Percentiles rank a stretch among this genome's conserved stretches.
These are phyloP conservation scores for Apamea anceps DNA, from an alignment of 2,888 invertebrate species.

Conservation along the genomic window DNA sequence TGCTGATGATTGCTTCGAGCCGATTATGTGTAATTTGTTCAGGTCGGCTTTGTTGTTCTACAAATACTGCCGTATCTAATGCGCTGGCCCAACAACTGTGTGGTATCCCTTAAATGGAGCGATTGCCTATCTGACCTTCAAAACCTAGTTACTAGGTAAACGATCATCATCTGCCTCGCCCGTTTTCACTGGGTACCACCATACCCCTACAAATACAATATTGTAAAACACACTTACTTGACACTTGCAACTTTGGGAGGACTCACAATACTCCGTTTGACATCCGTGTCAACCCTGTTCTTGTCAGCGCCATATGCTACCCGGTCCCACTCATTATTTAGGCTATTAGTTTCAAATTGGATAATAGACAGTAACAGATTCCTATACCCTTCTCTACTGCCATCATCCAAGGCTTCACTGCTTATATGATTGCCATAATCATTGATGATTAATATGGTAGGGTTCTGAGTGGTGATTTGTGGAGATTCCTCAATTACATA, in stretches of 20 bases:
- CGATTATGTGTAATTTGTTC: too few species aligned
- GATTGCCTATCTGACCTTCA: background rate
- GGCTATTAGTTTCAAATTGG: slow-evolving; percentile 71
- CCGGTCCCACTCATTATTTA: slow-evolving; percentile 66
- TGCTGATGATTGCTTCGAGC: too few species aligned
- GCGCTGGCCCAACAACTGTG: background rate
- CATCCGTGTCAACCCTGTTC: slow-evolving; percentile 1
- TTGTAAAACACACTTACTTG: slow-evolving; percentile 29
- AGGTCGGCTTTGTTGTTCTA: too few species aligned
- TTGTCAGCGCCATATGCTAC: slow-evolving; percentile 37
- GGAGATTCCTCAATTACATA: slow-evolving; percentile 2
- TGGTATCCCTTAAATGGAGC: background rate
- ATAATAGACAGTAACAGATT: slow-evolving; percentile 73
- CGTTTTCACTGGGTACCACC: background rate
- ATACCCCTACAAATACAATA: background rate
- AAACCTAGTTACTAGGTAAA: background rate
- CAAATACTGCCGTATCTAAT: background rate
- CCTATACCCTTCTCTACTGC: slow-evolving; percentile 47
- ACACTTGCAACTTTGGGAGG: background rate
- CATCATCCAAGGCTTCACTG: slow-evolving; percentile 19
- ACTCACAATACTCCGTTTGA: slow-evolving; percentile 25
- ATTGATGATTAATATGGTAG: slow-evolving; percentile 71
- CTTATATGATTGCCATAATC: slow-evolving; percentile 52
- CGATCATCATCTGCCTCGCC: background rate
- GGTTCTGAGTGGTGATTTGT: slow-evolving; percentile 52